A percentile compares a stretch with the other conserved stretches of the same genome.
Evolutionary conservation across 1,140 invertebrate genomes (phyloP).

Genomic region (Maniola jurtina): DNA sequence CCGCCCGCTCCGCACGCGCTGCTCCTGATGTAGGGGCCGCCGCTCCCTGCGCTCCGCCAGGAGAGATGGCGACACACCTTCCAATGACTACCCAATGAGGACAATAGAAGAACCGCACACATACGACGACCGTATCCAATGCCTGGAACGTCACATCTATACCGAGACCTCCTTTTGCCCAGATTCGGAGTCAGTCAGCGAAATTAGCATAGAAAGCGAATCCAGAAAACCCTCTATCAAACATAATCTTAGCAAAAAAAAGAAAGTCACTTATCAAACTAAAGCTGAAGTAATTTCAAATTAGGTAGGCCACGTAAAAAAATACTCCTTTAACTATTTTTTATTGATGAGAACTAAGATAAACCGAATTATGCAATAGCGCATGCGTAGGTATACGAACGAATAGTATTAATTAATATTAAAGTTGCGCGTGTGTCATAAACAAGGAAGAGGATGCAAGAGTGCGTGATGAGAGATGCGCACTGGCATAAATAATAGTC

Average conservation of each 20-base stretch:
- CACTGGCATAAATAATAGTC: no score
- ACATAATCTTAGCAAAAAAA: slow-evolving; percentile 51
- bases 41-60: slow-evolving; percentile 40
- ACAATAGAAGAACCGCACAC: slow-evolving; percentile 44
- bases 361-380: no score
- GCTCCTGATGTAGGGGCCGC: slow-evolving; percentile 64
- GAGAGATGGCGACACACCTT: slow-evolving; percentile 46
- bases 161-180: slow-evolving; percentile 48
- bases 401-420: no score
- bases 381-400: no score
- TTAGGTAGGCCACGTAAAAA: no score
- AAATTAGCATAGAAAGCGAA: slow-evolving; percentile 66
- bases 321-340: no score
- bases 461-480: no score
- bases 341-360: no score
- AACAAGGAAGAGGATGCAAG: no score
- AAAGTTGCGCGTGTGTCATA: no score
- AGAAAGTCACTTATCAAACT: slow-evolving; percentile 68
- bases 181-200: slow-evolving; percentile 67
- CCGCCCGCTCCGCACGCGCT: slow-evolving; percentile 49
- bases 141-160: slow-evolving; percentile 56
- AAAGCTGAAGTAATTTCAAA: slow-evolving; percentile 67
- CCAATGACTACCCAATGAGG: slow-evolving; percentile 52
- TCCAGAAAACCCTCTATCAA: slow-evolving; percentile 63
- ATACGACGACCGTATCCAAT: slow-evolving; percentile 55